phyloP scores from a whole-genome alignment of 2,888 invertebrate species.

The Salticus scenicus region DNA sequence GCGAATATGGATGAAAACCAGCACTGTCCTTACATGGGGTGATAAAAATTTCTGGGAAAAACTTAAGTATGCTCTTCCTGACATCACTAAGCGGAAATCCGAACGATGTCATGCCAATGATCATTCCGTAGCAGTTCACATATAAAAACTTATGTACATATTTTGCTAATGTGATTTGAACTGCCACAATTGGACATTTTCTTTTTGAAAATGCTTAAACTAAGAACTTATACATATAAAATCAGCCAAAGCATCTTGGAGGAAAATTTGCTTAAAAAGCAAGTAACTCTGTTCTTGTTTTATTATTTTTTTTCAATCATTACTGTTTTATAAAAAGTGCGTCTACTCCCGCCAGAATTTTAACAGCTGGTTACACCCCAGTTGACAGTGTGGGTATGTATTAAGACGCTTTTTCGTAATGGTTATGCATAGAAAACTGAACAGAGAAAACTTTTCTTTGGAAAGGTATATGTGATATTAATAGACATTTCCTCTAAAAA shows the following conservation, averaged over 20 bases:
- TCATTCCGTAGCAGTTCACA: constrained; percentile 62
- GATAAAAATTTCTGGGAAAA: constrained; percentile 96
- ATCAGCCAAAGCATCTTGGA: constrained; percentile 6
- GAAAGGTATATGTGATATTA: constrained; percentile 61
- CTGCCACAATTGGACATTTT: background rate
- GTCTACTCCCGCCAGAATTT: background rate
- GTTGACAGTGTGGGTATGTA: constrained; percentile 14
- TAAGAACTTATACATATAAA: background rate
- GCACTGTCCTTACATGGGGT: constrained; percentile 88
- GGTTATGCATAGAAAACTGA: constrained; percentile 36
- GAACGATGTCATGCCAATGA: constrained; percentile 51
- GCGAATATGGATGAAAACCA: constrained; percentile 88
- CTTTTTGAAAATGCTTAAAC: background rate
- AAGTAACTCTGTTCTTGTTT: background rate
- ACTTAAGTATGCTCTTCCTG: constrained; percentile 88
- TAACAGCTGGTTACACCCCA: background rate
- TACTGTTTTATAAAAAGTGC: background rate
- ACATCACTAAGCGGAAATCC: constrained; percentile 74
- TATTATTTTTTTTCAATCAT: background rate
- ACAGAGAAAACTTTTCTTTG: constrained; percentile 32
- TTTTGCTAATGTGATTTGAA: background rate
- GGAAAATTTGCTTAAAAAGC: background rate
- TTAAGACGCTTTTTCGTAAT: constrained; percentile 30
- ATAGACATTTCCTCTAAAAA: constrained; percentile 46
- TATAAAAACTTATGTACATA: constrained; percentile 58